Conservation (phyloP, 2,888 invertebrate genomes). For the Acanthosepion esculentum region DNA sequence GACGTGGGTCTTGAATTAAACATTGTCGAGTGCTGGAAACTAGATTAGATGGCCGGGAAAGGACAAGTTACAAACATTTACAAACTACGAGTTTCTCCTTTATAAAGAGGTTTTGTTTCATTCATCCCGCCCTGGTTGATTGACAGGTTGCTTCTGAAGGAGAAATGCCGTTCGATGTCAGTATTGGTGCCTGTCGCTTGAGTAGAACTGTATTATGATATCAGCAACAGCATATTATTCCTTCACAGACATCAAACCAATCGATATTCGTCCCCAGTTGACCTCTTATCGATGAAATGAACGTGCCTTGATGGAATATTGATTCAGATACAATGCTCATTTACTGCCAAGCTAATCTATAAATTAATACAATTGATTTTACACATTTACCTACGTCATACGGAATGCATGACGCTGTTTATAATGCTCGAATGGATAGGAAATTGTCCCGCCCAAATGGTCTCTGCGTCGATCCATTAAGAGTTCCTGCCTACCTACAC, state of each 20-base stretch:
- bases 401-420: too few relatives aligned
- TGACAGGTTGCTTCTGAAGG: conserved; percentile 37
- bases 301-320: not conserved
- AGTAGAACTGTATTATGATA: not conserved
- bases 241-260: not conserved
- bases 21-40: conserved; percentile 15
- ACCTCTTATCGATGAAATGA: not conserved
- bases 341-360: not conserved
- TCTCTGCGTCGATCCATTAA: too few relatives aligned
- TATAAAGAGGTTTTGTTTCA: not conserved
- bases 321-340: not conserved
- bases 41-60: conserved; percentile 38
- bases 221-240: not conserved
- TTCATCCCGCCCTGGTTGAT: not conserved
- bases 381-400: too few relatives aligned
- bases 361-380: too few relatives aligned
- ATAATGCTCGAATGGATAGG: too few relatives aligned
- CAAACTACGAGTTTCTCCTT: conserved; percentile 39
- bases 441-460: too few relatives aligned
- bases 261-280: not conserved
- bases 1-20: conserved; percentile 33
- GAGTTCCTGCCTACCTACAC: too few relatives aligned
- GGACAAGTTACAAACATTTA: conserved; percentile 46
- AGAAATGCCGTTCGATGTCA: not conserved
- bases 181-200: not conserved